These are phyloP conservation scores for Nycticorax nycticorax DNA, from an alignment of 2,113 vertebrate species.

Conservation along the genomic window DNA sequence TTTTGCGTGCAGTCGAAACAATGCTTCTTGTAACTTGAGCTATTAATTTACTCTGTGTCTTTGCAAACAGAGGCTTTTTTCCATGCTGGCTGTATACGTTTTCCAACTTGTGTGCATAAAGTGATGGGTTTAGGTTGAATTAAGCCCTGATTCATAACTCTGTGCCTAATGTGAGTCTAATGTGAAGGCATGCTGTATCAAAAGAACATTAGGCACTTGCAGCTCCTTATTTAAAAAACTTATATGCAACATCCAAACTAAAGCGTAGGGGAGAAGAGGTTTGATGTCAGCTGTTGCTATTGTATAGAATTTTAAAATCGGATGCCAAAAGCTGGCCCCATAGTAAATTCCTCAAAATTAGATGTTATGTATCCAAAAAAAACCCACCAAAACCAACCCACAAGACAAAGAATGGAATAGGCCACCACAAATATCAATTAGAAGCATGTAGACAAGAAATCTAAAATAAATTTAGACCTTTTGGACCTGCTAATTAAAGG, in stretches of 20 bases:
- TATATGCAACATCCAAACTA: background rate
- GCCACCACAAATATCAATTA: background rate
- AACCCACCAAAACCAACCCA: no score
- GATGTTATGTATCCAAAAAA: background rate
- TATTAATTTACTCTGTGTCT: background rate
- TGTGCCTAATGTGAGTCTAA: background rate
- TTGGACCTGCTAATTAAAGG: background rate
- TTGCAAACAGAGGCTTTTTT: background rate
- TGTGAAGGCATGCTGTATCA: background rate
- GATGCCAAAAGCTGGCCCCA: background rate
- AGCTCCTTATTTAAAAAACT: background rate
- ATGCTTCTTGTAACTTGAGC: background rate
- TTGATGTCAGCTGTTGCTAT: background rate
- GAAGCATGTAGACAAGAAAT: background rate
- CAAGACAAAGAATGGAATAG: background rate
- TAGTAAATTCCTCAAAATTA: background rate
- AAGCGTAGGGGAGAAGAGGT: background rate
- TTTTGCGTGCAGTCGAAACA: background rate
- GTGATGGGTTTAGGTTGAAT: background rate
- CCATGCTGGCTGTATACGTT: rapidly evolving
- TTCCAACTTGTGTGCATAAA: background rate
- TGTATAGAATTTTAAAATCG: background rate
- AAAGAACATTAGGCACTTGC: background rate
- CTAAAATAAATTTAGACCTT: background rate
- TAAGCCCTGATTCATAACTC: background rate